phyloP scores from a whole-genome alignment of 2,888 invertebrate species.

The Sarcophaga carnaria region DNA sequence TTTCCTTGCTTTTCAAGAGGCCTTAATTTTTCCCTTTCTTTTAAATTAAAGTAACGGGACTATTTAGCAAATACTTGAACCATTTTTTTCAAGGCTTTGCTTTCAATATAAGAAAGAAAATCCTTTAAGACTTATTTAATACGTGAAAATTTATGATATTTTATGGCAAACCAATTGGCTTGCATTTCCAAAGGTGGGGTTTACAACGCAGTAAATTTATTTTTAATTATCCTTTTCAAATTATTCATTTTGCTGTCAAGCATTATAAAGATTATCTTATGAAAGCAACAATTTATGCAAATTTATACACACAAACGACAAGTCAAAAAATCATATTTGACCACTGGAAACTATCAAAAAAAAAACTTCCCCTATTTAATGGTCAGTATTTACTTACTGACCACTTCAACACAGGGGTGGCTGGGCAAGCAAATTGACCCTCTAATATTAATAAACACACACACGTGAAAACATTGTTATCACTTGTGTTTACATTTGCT shows the following conservation, averaged over 20 bases:
- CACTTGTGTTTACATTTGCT: conserved; percentile 52
- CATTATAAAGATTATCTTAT: neutral
- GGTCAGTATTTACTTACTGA: conserved; percentile 4
- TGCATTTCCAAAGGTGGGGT: neutral
- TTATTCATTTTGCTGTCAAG: neutral
- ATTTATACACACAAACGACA: conserved; percentile 48
- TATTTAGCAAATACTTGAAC: conserved; percentile 52
- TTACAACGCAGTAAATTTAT: neutral
- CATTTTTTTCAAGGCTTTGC: conserved; percentile 13
- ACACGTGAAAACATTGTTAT: conserved; percentile 17
- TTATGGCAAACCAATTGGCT: neutral
- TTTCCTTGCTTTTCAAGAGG: neutral
- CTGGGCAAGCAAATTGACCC: conserved; percentile 8
- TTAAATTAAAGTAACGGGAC: neutral
- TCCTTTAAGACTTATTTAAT: conserved; percentile 31
- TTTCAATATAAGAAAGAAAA: neutral
- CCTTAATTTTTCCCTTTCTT: conserved; percentile 24
- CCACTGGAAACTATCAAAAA: neutral
- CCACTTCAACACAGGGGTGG: conserved; percentile 33
- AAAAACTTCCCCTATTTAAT: conserved; percentile 37
- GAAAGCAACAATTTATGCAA: conserved; percentile 37
- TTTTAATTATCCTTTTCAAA: conserved; percentile 12
- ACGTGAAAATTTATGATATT: neutral
- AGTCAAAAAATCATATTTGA: conserved; percentile 35
- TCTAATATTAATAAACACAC: neutral